A percentile compares a stretch with the other conserved stretches of the same genome.
phyloP scores from a whole-genome alignment of 2,797 vertebrate genomes.

The Tokudaia muenninki region DNA sequence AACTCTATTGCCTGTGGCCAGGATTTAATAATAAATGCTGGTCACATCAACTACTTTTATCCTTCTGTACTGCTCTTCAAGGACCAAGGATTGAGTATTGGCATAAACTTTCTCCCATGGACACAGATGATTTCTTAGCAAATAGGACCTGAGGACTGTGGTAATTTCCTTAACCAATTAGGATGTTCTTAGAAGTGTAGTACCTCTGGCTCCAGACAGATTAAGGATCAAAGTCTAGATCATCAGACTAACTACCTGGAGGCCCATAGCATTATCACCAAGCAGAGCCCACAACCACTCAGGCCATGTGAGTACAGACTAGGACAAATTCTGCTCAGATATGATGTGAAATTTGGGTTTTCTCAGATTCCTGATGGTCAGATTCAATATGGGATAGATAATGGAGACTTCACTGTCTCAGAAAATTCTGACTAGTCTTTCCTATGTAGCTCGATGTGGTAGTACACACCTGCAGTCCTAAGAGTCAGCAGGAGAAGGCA shows the following conservation, averaged over 20 bases:
- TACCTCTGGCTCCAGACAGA: slow-evolving; percentile 11
- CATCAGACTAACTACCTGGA: not conserved
- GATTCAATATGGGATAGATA: not conserved
- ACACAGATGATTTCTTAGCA: not conserved
- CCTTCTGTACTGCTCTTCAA: not conserved
- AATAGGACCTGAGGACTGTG: not conserved
- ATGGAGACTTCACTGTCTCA: not conserved
- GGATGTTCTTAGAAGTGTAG: slow-evolving; percentile 24
- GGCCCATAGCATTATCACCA: not conserved
- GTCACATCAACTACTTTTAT: not conserved
- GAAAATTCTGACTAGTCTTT: not conserved
- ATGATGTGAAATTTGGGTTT: not conserved
- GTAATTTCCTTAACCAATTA: not conserved
- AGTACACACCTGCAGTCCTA: not conserved
- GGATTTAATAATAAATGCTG: slow-evolving; percentile 18
- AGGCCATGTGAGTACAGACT: not conserved
- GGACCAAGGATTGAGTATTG: not conserved
- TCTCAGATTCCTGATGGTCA: slow-evolving; percentile 12
- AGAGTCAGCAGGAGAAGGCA: not conserved
- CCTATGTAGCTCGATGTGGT: not conserved
- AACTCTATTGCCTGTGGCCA: not conserved
- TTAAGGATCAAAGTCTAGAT: not conserved
- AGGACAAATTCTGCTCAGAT: not conserved
- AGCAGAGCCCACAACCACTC: not conserved
- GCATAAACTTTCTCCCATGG: not conserved